phyloP scores from a whole-genome alignment of 2,888 invertebrate genomes.

The Cheilosia vulpina region DNA sequence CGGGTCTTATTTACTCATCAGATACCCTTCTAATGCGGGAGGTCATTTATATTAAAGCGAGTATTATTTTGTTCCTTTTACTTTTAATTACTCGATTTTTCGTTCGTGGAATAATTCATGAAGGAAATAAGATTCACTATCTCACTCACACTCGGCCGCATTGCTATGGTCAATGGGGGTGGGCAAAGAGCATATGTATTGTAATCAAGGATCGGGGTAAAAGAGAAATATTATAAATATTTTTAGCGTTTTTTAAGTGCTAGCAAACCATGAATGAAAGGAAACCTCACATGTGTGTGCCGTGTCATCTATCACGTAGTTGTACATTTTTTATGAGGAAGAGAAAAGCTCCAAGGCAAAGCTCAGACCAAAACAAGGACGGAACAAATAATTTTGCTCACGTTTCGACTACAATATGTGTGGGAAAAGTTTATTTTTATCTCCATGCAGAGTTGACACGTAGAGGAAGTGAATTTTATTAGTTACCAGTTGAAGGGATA shows the following conservation, averaged over 20 bases:
- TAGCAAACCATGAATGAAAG: constrained; percentile 31
- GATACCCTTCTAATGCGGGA: constrained; percentile 26
- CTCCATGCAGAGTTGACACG: constrained; percentile 19
- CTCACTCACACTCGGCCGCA: background rate
- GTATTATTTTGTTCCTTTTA: background rate
- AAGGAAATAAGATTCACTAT: background rate
- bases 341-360: constrained; percentile 22
- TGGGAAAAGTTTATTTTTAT: constrained; percentile 66
- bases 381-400: constrained; percentile 58
- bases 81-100: constrained; percentile 34
- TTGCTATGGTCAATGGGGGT: background rate
- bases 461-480: background rate
- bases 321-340: constrained; percentile 29
- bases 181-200: background rate
- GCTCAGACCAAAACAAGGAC: constrained; percentile 23
- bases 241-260: constrained; percentile 37
- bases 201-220: constrained; percentile 32
- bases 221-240: background rate
- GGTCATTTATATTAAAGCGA: constrained; percentile 25
- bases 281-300: constrained; percentile 25
- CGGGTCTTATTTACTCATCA: constrained; percentile 44
- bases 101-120: constrained; percentile 12
- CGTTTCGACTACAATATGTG: constrained; percentile 53
- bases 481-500: background rate
- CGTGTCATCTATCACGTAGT: constrained; percentile 34